Evolutionary conservation across 1,140 invertebrate genomes (phyloP).

Genomic region (Bombus sylvicola): DNA sequence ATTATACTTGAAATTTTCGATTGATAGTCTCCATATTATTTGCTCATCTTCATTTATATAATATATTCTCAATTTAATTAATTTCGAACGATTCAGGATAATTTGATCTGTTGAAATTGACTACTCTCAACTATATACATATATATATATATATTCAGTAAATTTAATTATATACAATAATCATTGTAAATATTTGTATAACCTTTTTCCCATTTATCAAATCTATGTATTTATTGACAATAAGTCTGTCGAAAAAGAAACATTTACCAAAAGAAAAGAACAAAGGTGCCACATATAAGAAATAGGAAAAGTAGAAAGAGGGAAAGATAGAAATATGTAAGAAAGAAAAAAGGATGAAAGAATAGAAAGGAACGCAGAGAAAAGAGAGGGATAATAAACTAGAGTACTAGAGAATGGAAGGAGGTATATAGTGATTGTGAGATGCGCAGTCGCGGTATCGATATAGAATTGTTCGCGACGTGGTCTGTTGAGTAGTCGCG

Average conservation of each 20-base stretch:
- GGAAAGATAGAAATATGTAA: too few relatives aligned
- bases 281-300: background rate
- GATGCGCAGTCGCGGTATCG: slow-evolving; percentile 40
- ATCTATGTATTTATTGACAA: background rate
- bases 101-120: too few relatives aligned
- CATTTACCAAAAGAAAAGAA: background rate
- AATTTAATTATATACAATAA: background rate
- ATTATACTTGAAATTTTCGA: too few relatives aligned
- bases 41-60: background rate
- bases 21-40: too few relatives aligned
- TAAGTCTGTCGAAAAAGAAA: background rate
- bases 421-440: slow-evolving; percentile 2
- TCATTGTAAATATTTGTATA: background rate
- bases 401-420: slow-evolving; percentile 3
- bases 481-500: slow-evolving; percentile 21
- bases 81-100: too few relatives aligned
- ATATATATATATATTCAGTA: background rate
- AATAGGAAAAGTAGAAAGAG: background rate
- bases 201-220: background rate
- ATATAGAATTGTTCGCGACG: slow-evolving; percentile 28
- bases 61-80: background rate
- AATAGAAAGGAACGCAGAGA: background rate
- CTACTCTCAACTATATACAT: too few relatives aligned
- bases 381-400: slow-evolving; percentile 5
- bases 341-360: background rate